Percentiles rank a stretch among this genome's conserved stretches.
phyloP scores from a whole-genome alignment of 2,113 vertebrate species.

The Microtus pennsylvanicus region DNA sequence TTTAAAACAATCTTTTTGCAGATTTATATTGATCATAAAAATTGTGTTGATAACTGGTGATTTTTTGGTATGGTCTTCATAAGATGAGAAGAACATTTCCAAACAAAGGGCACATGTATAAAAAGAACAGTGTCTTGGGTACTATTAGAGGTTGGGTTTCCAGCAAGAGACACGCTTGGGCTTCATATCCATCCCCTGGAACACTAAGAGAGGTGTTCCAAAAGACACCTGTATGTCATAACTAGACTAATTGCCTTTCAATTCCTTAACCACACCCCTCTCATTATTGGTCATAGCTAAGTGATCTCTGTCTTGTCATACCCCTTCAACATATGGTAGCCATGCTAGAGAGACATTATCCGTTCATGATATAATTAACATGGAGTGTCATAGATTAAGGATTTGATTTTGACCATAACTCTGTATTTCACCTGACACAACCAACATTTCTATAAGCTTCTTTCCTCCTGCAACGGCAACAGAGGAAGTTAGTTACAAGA shows the following conservation, averaged over 20 bases:
- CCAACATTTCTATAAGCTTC: not conserved
- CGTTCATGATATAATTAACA: not conserved
- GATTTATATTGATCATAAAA: not conserved
- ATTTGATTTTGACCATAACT: not conserved
- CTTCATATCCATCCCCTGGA: not conserved
- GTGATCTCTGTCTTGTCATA: not conserved
- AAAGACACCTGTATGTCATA: not conserved
- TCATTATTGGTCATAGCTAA: not conserved
- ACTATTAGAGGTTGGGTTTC: not conserved
- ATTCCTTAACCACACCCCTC: not conserved
- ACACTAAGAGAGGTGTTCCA: not conserved
- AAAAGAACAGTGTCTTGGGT: not conserved
- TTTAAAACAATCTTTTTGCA: not conserved
- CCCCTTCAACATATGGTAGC: not conserved
- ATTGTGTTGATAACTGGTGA: not conserved
- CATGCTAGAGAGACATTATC: not conserved
- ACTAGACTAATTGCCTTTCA: not conserved
- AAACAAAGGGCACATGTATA: not conserved
- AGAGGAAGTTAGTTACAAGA: not conserved
- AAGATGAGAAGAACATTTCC: not conserved
- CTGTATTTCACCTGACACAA: not conserved
- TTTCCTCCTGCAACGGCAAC: not conserved
- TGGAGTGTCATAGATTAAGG: not conserved
- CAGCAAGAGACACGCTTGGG: not conserved
- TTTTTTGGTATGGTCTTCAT: not conserved